A percentile compares a stretch with the other conserved stretches of the same genome.
phyloP scores from a whole-genome alignment of 2,888 invertebrate species.

The Pyrochroa serraticornis region DNA sequence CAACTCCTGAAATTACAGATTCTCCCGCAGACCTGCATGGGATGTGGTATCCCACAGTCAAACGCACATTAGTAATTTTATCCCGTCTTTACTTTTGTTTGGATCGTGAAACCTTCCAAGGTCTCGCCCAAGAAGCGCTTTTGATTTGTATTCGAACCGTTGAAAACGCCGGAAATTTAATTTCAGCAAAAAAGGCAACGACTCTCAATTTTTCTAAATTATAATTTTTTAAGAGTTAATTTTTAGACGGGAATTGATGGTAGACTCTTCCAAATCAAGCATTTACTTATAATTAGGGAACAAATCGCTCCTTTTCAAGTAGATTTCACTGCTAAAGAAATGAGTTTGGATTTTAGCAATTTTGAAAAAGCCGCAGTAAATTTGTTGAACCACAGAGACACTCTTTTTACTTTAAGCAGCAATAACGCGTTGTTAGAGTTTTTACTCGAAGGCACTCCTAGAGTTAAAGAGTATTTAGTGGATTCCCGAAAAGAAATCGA shows the following conservation, averaged over 20 bases:
- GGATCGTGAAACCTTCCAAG: constrained; percentile 95
- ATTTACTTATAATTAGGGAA: constrained; percentile 93
- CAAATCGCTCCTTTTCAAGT: constrained; percentile 99
- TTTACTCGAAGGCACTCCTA: constrained; percentile 89
- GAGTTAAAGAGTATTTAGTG: constrained; percentile 87
- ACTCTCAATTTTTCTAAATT: not conserved
- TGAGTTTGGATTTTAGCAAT: constrained; percentile 91
- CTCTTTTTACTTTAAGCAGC: constrained; percentile 78
- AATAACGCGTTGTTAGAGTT: constrained; percentile 95
- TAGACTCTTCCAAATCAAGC: constrained; percentile 96
- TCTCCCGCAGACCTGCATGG: constrained; percentile 87
- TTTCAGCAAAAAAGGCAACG: constrained; percentile 71
- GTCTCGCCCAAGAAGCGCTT: constrained; percentile 94
- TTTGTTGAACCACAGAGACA: constrained; percentile 76
- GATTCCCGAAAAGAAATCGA: constrained; percentile 98
- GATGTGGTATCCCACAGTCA: constrained; percentile 99
- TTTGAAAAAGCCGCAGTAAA: constrained; percentile 86
- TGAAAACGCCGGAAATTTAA: constrained; percentile 78
- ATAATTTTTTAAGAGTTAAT: constrained; percentile 4
- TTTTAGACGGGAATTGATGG: constrained; percentile 73
- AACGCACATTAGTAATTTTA: constrained; percentile 91
- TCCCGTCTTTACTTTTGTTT: constrained; percentile 92
- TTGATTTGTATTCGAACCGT: constrained; percentile 91
- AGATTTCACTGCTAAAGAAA: constrained; percentile 91
- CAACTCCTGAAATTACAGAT: constrained; percentile 37